A percentile compares a stretch with the other conserved stretches of the same genome.
Evolutionary conservation across 2,113 vertebrate genomes (phyloP).

Genomic region (Arenaria interpres): DNA sequence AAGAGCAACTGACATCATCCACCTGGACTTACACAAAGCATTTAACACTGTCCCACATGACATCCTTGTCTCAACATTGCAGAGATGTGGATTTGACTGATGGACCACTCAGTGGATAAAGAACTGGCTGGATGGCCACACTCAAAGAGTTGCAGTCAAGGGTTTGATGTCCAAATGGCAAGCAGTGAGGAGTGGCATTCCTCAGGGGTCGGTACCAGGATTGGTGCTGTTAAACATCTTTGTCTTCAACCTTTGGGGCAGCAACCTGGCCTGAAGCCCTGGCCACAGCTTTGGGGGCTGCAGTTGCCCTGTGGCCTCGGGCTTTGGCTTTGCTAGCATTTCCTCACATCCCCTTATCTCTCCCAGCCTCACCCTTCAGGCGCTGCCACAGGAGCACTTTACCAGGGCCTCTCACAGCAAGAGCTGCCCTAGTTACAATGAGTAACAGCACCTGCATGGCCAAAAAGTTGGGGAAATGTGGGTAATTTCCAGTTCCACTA

Average conservation of each 20-base stretch:
- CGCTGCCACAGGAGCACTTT: neutral
- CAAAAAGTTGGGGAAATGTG: neutral
- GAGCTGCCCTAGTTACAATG: neutral
- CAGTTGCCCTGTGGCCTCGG: too few species aligned
- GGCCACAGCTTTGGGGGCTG: neutral
- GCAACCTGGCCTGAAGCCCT: neutral
- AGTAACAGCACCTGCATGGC: fast-evolving
- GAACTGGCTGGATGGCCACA: neutral
- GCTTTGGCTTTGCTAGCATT: neutral
- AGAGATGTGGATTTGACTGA: neutral
- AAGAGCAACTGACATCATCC: neutral
- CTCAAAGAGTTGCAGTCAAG: too few species aligned
- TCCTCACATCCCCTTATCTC: neutral
- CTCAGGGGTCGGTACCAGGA: too few species aligned
- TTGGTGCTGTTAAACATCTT: too few species aligned
- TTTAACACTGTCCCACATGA: neutral
- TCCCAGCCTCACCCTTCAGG: neutral
- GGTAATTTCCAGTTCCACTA: neutral
- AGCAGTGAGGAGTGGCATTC: too few species aligned
- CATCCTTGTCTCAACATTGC: neutral
- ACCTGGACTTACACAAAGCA: neutral
- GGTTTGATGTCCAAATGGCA: too few species aligned
- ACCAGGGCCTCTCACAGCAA: fast-evolving
- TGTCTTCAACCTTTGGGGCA: neutral
- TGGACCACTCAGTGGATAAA: neutral